phyloP scores from a whole-genome alignment of 2,797 vertebrate genomes.

The Pangasius larnaudii region DNA sequence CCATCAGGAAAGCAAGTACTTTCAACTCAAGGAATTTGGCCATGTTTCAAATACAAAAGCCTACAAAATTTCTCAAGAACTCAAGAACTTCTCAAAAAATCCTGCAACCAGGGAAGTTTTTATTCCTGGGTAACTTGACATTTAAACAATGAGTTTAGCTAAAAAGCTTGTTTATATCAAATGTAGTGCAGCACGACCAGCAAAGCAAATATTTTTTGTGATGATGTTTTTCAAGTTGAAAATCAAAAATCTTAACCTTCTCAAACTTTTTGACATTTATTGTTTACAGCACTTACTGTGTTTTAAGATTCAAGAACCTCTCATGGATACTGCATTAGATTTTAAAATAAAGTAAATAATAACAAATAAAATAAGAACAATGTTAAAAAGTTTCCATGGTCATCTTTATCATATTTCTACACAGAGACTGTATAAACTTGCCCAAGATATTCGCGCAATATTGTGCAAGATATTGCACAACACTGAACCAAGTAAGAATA shows the following conservation, averaged over 20 bases:
- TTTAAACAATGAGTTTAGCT: neutral
- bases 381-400: neutral
- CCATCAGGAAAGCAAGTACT: neutral
- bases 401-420: neutral
- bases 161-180: neutral
- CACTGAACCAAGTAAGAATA: neutral
- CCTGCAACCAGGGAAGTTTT: neutral
- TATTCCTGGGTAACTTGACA: neutral
- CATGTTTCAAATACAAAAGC: neutral
- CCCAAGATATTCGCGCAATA: neutral
- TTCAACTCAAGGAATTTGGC: neutral
- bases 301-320: neutral
- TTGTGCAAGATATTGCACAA: neutral
- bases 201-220: neutral
- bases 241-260: neutral
- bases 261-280: neutral
- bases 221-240: neutral
- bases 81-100: neutral
- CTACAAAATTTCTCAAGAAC: neutral
- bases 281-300: neutral
- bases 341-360: neutral
- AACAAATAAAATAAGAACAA: neutral
- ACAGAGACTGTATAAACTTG: neutral
- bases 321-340: neutral
- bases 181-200: neutral